A percentile compares a stretch with the other conserved stretches of the same genome.
These are phyloP conservation scores for Troides helena DNA, from an alignment of 2,888 invertebrate genomes.

Conservation along the genomic window DNA sequence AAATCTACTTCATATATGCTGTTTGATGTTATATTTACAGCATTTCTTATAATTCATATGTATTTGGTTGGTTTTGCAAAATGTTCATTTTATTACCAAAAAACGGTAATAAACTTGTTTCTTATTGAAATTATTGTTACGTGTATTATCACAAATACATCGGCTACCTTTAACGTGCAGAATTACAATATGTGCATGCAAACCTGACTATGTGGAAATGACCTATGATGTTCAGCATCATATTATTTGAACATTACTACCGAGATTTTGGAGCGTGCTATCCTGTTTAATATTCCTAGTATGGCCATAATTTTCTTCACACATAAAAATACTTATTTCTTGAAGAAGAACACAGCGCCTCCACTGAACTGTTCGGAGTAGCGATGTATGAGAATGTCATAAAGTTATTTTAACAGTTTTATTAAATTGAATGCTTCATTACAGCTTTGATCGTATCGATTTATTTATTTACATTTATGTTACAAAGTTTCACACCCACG, in stretches of 20 bases:
- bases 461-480: too few relatives aligned
- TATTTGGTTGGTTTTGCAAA: background rate
- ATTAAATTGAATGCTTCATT: too few relatives aligned
- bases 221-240: conserved; percentile 42
- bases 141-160: background rate
- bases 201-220: conserved; percentile 32
- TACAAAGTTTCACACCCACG: too few relatives aligned
- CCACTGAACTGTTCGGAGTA: too few relatives aligned
- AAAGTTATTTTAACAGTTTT: too few relatives aligned
- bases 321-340: background rate
- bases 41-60: too few relatives aligned
- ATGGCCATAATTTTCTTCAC: background rate
- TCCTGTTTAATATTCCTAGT: conserved; percentile 32
- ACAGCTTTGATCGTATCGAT: too few relatives aligned
- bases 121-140: background rate
- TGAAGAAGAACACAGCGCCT: too few relatives aligned
- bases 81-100: background rate
- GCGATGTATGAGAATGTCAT: too few relatives aligned
- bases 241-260: conserved; percentile 41
- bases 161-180: conserved; percentile 19
- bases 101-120: background rate
- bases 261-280: conserved; percentile 44
- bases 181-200: conserved; percentile 22
- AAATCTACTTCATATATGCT: too few relatives aligned
- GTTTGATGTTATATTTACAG: too few relatives aligned